Base-by-base conservation (phyloP, 2,888 invertebrate genomes). In the Penaeus monodon region DNA sequence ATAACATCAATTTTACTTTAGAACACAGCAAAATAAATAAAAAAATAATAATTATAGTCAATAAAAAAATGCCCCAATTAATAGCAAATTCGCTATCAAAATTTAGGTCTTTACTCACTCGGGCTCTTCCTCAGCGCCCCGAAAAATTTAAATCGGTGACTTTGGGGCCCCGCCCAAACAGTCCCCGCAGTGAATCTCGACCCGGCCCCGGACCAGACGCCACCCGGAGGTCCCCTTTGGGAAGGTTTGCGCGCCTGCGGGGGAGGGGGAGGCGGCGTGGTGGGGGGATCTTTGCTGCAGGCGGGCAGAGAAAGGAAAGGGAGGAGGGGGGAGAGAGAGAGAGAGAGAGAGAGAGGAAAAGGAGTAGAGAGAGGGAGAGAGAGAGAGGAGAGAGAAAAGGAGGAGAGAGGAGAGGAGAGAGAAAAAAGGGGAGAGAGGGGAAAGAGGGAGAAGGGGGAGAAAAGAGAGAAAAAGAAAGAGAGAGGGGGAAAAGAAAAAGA, bases 181-280 rank as follows among this genome's bases (percentile, higher is more conserved):
- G 29, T 27, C 57, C 49, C 77, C 33, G 38, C 65, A 10, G 38
- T 22, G 8, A 85, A 29, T 57, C n/a, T 10, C 14, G 8, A 8
- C 38, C 29, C 27, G n/a, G 44, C 17, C 74, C 80, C 22, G 20
- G 44, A n/a, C 85, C 79, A 8, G 64, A 70, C 63, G 22, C 12
- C 29, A 85, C 80, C 10, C 7, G 33, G 22, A 80, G 73, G 38
- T 74, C 17, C 17, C 57, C 57, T 74, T 24, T n/a, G n/a, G 49
- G 80, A 84, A 84, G 22, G 22, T 84, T 79, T 84, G 38, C 10
- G 63, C n/a, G n/a, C 84, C 84, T 84, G 79, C 44, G 20, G 24
- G 24, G 29, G 57, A 33, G 81, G 22, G 63, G 17, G 20, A 12
- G 63, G 22, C 2, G 44, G 10, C 0, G 49, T 44, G 7, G 22